phyloP scores from a whole-genome alignment of 2,797 vertebrate species.

The Paramormyrops hopkinsi region DNA sequence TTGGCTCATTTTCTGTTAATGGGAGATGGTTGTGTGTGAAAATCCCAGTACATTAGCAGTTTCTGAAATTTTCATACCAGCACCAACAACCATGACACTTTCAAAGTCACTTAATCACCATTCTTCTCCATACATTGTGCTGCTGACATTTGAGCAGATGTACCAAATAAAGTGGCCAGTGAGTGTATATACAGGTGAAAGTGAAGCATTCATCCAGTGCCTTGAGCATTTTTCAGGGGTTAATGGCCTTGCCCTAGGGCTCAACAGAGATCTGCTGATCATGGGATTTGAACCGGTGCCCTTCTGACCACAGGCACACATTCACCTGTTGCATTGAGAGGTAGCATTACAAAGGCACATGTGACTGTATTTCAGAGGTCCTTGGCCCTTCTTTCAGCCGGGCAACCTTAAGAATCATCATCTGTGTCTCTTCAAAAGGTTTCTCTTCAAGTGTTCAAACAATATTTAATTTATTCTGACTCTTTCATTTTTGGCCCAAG shows the following conservation, averaged over 20 bases:
- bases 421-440: background rate
- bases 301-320: background rate
- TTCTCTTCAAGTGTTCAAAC: background rate
- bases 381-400: background rate
- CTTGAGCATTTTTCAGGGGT: background rate
- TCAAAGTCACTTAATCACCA: background rate
- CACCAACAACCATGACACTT: background rate
- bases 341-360: background rate
- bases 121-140: background rate
- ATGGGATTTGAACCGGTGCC: background rate
- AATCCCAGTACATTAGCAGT: background rate
- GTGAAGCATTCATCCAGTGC: background rate
- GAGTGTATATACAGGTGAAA: background rate
- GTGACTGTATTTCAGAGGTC: background rate
- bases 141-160: background rate
- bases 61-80: background rate
- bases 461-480: background rate
- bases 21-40: background rate
- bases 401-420: background rate
- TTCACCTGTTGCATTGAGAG: background rate
- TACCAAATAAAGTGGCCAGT: background rate
- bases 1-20: background rate
- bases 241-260: background rate
- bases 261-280: background rate
- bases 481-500: constrained; percentile 40